Evolutionary conservation across 2,113 vertebrate species (phyloP).

Genomic region (Bagarius yarrelli): DNA sequence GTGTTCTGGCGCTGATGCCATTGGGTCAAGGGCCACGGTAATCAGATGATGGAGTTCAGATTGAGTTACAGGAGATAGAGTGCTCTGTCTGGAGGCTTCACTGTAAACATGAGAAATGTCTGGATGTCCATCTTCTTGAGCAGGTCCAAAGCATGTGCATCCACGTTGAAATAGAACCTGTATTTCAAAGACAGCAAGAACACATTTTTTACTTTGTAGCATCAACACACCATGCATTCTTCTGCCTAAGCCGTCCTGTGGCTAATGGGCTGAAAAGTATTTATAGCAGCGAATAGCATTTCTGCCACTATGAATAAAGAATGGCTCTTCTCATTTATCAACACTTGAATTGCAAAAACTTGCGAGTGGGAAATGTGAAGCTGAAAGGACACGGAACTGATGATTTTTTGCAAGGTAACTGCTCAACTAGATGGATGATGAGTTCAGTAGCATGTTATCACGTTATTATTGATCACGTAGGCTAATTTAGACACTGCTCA

Average conservation of each 20-base stretch:
- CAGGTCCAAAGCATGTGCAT: neutral
- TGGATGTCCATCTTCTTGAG: neutral
- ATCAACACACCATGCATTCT: neutral
- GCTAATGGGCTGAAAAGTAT: conserved; percentile 64
- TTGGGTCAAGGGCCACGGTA: conserved; percentile 52
- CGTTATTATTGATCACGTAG: conserved; percentile 4
- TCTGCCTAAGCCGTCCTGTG: conserved; percentile 39
- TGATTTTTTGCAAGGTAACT: neutral
- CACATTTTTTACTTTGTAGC: neutral
- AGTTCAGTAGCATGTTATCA: neutral
- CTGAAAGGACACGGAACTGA: neutral
- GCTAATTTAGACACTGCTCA: conserved; percentile 10
- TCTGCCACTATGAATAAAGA: conserved; percentile 25
- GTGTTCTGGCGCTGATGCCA: conserved; percentile 24
- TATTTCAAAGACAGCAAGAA: neutral
- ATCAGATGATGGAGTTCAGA: conserved; percentile 59
- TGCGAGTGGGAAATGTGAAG: neutral
- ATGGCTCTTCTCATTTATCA: conserved; percentile 55
- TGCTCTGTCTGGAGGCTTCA: conserved; percentile 40
- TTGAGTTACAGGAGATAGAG: conserved; percentile 60
- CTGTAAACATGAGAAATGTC: conserved; percentile 5
- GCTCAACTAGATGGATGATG: neutral
- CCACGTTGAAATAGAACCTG: neutral
- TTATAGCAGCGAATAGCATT: conserved; percentile 54
- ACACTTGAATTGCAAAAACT: conserved; percentile 1